These are phyloP conservation scores for Calliphora vicina DNA, from an alignment of 1,140 invertebrate species.

Conservation along the genomic window DNA sequence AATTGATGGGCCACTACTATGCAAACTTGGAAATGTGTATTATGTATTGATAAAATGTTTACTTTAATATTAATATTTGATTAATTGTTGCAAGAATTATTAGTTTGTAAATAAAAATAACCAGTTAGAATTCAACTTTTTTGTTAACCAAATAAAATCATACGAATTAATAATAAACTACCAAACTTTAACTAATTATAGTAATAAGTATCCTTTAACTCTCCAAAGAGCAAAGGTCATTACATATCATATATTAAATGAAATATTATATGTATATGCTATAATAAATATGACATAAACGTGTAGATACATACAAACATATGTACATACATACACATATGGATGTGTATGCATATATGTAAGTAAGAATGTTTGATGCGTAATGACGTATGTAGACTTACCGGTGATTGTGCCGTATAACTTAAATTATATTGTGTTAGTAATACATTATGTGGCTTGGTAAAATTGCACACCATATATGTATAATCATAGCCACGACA, in stretches of 20 bases:
- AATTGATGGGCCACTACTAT: not conserved
- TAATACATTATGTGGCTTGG: slow-evolving; percentile 37
- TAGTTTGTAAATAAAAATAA: not conserved
- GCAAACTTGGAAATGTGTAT: not conserved
- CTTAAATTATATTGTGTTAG: slow-evolving; percentile 39
- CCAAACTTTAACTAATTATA: too few relatives aligned
- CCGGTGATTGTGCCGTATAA: slow-evolving; percentile 31
- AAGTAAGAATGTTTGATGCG: not conserved
- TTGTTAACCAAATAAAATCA: not conserved
- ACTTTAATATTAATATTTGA: not conserved
- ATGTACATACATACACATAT: not conserved
- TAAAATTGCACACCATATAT: slow-evolving; percentile 41
- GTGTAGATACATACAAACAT: too few relatives aligned
- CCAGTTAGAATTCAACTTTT: too few relatives aligned
- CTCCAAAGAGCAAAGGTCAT: not conserved
- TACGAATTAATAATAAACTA: too few relatives aligned
- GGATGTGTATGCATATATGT: not conserved
- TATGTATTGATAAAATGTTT: not conserved
- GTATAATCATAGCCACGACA: slow-evolving; percentile 38
- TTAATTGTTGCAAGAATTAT: not conserved
- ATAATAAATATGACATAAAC: too few relatives aligned
- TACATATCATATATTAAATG: not conserved
- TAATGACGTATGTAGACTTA: not conserved
- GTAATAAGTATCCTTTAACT: not conserved
- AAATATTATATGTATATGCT: too few relatives aligned